Percentiles rank a stretch among this genome's conserved stretches.
These are phyloP conservation scores for Scelioninae gen. 2 DNA, from an alignment of 2,888 invertebrate genomes.

Conservation along the genomic window DNA sequence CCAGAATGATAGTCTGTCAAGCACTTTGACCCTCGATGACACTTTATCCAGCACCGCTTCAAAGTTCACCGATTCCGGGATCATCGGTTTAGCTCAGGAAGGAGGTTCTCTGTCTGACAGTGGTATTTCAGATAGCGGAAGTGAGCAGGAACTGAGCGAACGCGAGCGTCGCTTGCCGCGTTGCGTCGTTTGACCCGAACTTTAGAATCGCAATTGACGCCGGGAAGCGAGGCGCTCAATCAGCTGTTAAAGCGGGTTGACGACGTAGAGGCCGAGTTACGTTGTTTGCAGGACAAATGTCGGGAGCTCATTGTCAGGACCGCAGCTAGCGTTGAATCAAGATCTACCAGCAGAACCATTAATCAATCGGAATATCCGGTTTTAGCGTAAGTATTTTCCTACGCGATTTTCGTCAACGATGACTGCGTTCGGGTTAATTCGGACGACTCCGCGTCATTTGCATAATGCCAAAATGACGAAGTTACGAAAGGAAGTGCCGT, in stretches of 20 bases:
- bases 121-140: slow-evolving; percentile 87
- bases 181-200: slow-evolving; percentile 82
- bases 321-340: slow-evolving; percentile 76
- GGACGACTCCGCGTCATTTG: slow-evolving; percentile 63
- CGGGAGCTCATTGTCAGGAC: slow-evolving; percentile 80
- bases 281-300: slow-evolving; percentile 82
- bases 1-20: slow-evolving; percentile 60
- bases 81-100: slow-evolving; percentile 71
- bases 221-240: slow-evolving; percentile 81
- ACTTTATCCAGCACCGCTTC: slow-evolving; percentile 38
- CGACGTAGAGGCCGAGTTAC: slow-evolving; percentile 84
- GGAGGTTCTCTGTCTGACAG: slow-evolving; percentile 86
- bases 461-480: slow-evolving; percentile 69
- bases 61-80: slow-evolving; percentile 66
- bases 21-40: slow-evolving; percentile 40
- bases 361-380: slow-evolving; percentile 57
- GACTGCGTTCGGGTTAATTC: slow-evolving; percentile 10
- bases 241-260: slow-evolving; percentile 83
- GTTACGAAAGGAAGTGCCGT: slow-evolving; percentile 66
- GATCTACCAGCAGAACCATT: slow-evolving; percentile 61
- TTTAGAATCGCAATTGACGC: slow-evolving; percentile 81
- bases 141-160: slow-evolving; percentile 80
- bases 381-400: slow-evolving; percentile 65
- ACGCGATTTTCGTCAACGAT: background rate
- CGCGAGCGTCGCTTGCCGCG: slow-evolving; percentile 82